Evolutionary conservation across 2,888 invertebrate species (phyloP).

Genomic region (Leptinotarsa peninsularis): DNA sequence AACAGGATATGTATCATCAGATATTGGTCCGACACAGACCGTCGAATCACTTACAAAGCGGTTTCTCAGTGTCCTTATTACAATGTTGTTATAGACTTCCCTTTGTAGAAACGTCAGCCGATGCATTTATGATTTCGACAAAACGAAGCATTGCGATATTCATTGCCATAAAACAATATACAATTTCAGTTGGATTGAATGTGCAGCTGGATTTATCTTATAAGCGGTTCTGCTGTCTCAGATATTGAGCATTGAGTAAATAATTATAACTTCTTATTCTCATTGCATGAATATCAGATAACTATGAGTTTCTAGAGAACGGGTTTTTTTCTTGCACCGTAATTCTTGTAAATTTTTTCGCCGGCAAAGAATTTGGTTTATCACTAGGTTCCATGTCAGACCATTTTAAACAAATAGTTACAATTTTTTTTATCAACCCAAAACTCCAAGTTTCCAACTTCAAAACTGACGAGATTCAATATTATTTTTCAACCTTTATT

Average conservation of each 20-base stretch:
- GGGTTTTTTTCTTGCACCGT: no score
- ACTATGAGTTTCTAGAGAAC: neutral
- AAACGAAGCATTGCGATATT: constrained; percentile 7
- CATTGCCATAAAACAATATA: neutral
- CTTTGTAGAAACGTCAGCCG: constrained; percentile 22
- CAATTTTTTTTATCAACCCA: no score
- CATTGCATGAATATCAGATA: neutral
- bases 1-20: constrained; percentile 20
- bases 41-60: constrained; percentile 11
- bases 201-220: neutral
- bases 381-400: no score
- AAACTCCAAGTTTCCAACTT: no score
- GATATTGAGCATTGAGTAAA: neutral
- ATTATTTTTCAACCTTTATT: no score
- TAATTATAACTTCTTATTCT: neutral
- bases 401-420: no score
- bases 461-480: no score
- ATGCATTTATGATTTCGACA: constrained; percentile 7
- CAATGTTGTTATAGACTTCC: constrained; percentile 19
- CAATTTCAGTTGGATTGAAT: neutral
- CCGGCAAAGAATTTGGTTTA: no score
- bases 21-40: constrained; percentile 8
- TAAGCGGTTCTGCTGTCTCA: constrained; percentile 5
- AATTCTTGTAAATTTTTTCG: no score
- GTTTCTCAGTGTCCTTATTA: constrained; percentile 10